These are phyloP conservation scores for Parasteatoda tepidariorum DNA, from an alignment of 1,140 invertebrate genomes.

Conservation along the genomic window DNA sequence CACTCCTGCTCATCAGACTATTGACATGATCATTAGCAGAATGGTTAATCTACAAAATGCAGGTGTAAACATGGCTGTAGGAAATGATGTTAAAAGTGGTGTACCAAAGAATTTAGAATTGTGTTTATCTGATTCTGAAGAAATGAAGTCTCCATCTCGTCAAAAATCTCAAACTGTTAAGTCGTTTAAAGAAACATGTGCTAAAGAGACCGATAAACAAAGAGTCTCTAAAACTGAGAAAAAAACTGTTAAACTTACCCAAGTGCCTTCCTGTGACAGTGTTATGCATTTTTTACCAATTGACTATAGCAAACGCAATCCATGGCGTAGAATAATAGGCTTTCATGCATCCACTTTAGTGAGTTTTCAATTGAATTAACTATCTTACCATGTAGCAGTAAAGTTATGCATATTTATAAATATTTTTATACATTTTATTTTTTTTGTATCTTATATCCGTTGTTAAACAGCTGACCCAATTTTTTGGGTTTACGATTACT, in stretches of 20 bases:
- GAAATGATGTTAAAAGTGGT: background rate
- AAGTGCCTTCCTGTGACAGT: slow-evolving; percentile 51
- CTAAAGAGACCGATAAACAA: background rate
- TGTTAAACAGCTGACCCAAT: too few relatives aligned
- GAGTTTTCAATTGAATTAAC: background rate
- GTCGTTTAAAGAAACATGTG: too few relatives aligned
- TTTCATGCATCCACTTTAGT: slow-evolving; percentile 18
- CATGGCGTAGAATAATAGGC: slow-evolving; percentile 43
- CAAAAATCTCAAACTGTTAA: background rate
- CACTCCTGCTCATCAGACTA: too few relatives aligned
- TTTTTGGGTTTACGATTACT: too few relatives aligned
- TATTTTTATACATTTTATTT: background rate
- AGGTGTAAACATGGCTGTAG: background rate
- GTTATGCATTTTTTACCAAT: slow-evolving; percentile 35
- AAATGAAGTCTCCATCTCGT: background rate
- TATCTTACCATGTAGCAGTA: too few relatives aligned
- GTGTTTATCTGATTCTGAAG: background rate
- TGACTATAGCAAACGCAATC: slow-evolving; percentile 46
- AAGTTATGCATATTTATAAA: background rate
- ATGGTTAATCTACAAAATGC: background rate
- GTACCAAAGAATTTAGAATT: background rate
- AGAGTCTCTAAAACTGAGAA: background rate
- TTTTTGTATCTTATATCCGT: too few relatives aligned
- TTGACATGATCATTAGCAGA: background rate
- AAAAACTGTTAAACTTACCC: background rate